Evolutionary conservation across 1,140 invertebrate genomes (phyloP).

Genomic region (Ceratina calcarata): DNA sequence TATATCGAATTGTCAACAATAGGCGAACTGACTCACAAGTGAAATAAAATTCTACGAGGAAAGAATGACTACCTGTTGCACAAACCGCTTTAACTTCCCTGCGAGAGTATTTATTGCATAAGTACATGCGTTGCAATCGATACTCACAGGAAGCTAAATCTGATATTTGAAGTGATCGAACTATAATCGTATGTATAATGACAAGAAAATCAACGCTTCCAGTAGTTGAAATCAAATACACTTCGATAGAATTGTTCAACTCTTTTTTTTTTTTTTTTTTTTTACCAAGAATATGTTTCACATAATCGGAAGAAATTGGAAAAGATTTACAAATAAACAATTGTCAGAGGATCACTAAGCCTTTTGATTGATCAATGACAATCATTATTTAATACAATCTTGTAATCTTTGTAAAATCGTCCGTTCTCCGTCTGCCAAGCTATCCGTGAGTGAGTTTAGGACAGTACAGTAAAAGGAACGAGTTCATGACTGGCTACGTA

Average conservation of each 20-base stretch:
- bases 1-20: neutral
- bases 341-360: neutral
- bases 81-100: neutral
- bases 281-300: too few species aligned
- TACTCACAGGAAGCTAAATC: neutral
- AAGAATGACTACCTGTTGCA: conserved; percentile 18
- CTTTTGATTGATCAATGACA: neutral
- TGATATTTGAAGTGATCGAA: neutral
- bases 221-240: too few species aligned
- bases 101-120: neutral
- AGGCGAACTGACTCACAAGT: neutral
- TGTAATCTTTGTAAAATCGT: neutral
- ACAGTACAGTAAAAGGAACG: conserved; percentile 37
- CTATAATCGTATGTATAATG: neutral
- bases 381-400: conserved; percentile 8
- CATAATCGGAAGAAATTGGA: neutral
- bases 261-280: neutral
- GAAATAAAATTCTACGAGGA: neutral
- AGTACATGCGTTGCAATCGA: neutral
- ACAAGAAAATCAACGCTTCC: neutral
- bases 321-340: neutral
- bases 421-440: conserved; percentile 9
- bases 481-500: conserved; percentile 36
- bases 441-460: conserved; percentile 21
- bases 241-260: neutral